phyloP scores from a whole-genome alignment of 2,113 vertebrate species.

The Oryzias melastigma region DNA sequence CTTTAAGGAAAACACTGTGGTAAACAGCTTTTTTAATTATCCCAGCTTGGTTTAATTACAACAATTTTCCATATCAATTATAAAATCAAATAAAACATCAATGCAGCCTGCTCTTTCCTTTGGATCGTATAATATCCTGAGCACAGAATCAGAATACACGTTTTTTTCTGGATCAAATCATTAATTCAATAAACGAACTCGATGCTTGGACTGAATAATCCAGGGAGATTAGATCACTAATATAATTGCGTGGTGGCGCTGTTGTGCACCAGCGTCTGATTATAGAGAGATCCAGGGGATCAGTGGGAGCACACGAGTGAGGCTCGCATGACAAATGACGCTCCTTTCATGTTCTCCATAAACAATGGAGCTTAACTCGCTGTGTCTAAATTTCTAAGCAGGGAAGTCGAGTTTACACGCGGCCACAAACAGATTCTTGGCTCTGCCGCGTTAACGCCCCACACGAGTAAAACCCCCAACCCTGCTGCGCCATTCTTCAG shows the following conservation, averaged over 20 bases:
- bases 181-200: conserved; percentile 50
- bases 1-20: conserved; percentile 30
- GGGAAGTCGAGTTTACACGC: not conserved
- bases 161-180: conserved; percentile 28
- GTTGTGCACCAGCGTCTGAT: conserved; percentile 28
- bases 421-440: not conserved
- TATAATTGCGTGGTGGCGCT: conserved; percentile 23
- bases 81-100: conserved; percentile 30
- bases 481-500: conserved; percentile 37
- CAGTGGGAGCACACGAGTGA: conserved; percentile 13
- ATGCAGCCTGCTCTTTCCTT: conserved; percentile 6
- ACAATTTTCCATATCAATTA: conserved; percentile 35
- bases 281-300: conserved; percentile 25
- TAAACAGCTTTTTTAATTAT: conserved; percentile 40
- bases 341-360: not conserved
- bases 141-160: conserved; percentile 21
- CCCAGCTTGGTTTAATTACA: conserved; percentile 11
- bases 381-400: not conserved
- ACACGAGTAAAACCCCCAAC: conserved; percentile 9
- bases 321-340: not conserved
- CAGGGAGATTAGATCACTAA: conserved; percentile 47
- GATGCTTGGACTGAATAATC: conserved; percentile 37
- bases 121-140: conserved; percentile 13
- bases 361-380: not conserved
- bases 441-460: conserved; percentile 2